Evolutionary conservation across 92 coral and sea anemone species (phyloP).

Genomic region (Epizoanthus illoricatus): DNA sequence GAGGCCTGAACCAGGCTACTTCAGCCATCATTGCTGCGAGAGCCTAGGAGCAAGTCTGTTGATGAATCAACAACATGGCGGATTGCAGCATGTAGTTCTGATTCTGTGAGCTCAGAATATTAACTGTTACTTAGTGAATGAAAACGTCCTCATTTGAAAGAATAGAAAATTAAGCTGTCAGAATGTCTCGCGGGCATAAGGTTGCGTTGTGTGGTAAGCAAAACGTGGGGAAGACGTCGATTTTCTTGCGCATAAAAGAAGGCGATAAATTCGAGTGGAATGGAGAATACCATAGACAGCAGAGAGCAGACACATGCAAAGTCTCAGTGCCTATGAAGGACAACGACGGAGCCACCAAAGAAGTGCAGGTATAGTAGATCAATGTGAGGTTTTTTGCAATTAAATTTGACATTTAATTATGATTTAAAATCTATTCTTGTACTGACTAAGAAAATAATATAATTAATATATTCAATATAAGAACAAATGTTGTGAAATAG

Average conservation of each 20-base stretch:
- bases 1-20: too few relatives aligned
- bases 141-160: too few relatives aligned
- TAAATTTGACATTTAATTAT: background rate
- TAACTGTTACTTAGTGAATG: too few relatives aligned
- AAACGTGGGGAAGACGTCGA: conserved; percentile 69
- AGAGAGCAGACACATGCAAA: conserved; percentile 25
- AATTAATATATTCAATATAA: too few relatives aligned
- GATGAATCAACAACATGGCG: too few relatives aligned
- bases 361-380: background rate
- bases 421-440: too few relatives aligned
- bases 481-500: too few relatives aligned
- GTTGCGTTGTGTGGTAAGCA: conserved; percentile 58
- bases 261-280: conserved; percentile 41
- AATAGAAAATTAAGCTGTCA: background rate
- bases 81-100: too few relatives aligned
- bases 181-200: conserved; percentile 31
- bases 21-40: too few relatives aligned
- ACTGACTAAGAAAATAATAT: too few relatives aligned
- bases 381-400: background rate
- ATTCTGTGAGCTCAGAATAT: too few relatives aligned
- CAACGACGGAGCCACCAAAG: background rate
- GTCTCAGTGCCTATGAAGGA: conserved; percentile 22
- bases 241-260: conserved; percentile 55
- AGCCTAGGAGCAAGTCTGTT: too few relatives aligned
- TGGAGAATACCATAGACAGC: conserved; percentile 18